These are phyloP conservation scores for Heterocephalus glaber DNA, from an alignment of 2,113 vertebrate genomes.

Conservation along the genomic window DNA sequence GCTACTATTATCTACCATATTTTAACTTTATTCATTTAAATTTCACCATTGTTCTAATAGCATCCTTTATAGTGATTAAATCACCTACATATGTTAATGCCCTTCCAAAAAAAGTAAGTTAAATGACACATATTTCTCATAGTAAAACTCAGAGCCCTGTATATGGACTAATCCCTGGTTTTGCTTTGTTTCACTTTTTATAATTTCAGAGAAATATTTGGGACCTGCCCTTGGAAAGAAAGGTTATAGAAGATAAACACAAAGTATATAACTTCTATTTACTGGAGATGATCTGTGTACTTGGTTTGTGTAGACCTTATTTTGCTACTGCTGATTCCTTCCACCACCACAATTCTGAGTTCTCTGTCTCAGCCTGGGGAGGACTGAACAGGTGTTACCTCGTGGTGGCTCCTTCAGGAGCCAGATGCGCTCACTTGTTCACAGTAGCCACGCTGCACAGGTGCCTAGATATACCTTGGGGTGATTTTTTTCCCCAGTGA, in stretches of 20 bases:
- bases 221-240: background rate
- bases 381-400: accelerated
- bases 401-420: background rate
- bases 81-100: background rate
- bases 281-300: too few species aligned
- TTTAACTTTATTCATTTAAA: background rate
- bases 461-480: background rate
- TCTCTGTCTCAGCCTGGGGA: background rate
- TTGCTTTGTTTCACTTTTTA: background rate
- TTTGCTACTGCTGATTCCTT: background rate
- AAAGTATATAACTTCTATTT: background rate
- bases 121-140: background rate
- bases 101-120: background rate
- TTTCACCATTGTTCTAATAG: background rate
- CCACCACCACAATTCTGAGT: background rate
- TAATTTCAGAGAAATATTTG: background rate
- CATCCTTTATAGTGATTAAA: background rate
- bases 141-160: background rate
- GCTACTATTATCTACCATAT: background rate
- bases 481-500: background rate
- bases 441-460: too few species aligned
- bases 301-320: too few species aligned
- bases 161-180: background rate
- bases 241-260: background rate
- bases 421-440: too few species aligned